phyloP scores from a whole-genome alignment of 2,888 invertebrate genomes.

The Salpingus planirostris region DNA sequence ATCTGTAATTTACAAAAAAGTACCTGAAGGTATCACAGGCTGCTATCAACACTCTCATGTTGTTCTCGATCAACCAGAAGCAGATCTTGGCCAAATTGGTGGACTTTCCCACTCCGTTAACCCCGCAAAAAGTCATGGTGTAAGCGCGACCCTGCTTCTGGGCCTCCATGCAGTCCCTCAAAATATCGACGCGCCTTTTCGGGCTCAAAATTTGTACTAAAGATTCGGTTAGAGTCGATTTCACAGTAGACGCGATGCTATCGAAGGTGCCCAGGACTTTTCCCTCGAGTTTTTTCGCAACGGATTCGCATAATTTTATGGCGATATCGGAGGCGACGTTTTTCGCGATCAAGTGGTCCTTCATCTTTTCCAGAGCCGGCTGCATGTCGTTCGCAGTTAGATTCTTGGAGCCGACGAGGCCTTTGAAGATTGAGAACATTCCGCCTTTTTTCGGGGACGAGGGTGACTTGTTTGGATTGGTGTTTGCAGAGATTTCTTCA shows the following conservation, averaged over 20 bases:
- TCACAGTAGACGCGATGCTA: conserved; percentile 81
- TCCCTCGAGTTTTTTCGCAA: conserved; percentile 82
- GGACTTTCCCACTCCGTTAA: conserved; percentile 96
- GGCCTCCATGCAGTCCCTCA: conserved; percentile 91
- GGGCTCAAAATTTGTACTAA: conserved; percentile 92
- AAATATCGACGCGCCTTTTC: conserved; percentile 87
- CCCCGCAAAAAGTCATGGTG: conserved; percentile 95
- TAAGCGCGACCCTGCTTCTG: conserved; percentile 74
- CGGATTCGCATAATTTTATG: conserved; percentile 86
- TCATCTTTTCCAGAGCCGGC: conserved; percentile 85
- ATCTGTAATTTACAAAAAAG: too few species aligned
- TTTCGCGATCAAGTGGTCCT: conserved; percentile 91
- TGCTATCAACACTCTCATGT: conserved; percentile 90
- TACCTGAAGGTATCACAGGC: conserved; percentile 92
- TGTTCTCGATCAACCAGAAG: conserved; percentile 98
- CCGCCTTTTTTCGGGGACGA: conserved; percentile 41
- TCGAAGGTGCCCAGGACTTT: conserved; percentile 92
- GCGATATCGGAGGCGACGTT: conserved; percentile 98
- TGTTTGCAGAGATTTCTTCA: conserved; percentile 12
- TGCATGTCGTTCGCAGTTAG: conserved; percentile 71
- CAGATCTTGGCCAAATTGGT: conserved; percentile 99
- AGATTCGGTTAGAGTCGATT: conserved; percentile 79
- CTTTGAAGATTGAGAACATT: conserved; percentile 77
- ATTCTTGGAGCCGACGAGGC: conserved; percentile 83
- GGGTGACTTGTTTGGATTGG: conserved; percentile 16